phyloP scores from a whole-genome alignment of 2,888 invertebrate genomes.

The Drepana falcataria region DNA sequence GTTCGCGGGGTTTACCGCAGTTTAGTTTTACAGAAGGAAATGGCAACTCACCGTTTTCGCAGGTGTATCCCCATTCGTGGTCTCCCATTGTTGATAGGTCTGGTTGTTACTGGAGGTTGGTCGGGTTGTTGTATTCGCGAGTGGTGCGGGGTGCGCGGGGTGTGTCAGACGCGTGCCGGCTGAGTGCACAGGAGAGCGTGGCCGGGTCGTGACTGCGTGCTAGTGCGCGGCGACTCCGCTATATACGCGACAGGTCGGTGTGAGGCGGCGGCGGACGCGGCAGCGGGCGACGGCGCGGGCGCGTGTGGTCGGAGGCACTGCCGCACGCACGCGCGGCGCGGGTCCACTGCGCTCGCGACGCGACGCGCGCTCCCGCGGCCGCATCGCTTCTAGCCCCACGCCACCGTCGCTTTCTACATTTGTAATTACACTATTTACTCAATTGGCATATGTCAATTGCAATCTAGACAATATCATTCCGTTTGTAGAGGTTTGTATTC shows the following conservation, averaged over 20 bases:
- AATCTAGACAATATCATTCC: conserved; percentile 9
- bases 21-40: conserved; percentile 24
- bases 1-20: conserved; percentile 40
- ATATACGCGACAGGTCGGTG: conserved; percentile 46
- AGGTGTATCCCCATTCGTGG: conserved; percentile 79
- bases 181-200: conserved; percentile 60
- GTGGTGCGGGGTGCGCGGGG: conserved; percentile 22
- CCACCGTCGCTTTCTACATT: conserved; percentile 46
- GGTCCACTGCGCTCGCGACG: conserved; percentile 44
- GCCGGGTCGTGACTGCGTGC: conserved; percentile 67
- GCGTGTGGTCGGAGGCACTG: conserved; percentile 18
- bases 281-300: conserved; percentile 29
- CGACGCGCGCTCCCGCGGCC: conserved; percentile 21
- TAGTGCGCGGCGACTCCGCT: conserved; percentile 56
- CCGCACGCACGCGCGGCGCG: conserved; percentile 42
- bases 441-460: conserved; percentile 26
- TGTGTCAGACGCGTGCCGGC: conserved; percentile 46
- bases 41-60: conserved; percentile 76
- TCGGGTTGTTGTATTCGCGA: conserved; percentile 13
- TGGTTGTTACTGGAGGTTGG: conserved; percentile 25
- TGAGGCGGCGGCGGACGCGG: conserved; percentile 24
- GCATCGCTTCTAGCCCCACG: conserved; percentile 17
- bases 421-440: conserved; percentile 53
- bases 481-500: conserved; percentile 5
- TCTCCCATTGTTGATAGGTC: conserved; percentile 60